These are phyloP conservation scores for Malacosoma neustria DNA, from an alignment of 2,888 invertebrate species.

Conservation along the genomic window DNA sequence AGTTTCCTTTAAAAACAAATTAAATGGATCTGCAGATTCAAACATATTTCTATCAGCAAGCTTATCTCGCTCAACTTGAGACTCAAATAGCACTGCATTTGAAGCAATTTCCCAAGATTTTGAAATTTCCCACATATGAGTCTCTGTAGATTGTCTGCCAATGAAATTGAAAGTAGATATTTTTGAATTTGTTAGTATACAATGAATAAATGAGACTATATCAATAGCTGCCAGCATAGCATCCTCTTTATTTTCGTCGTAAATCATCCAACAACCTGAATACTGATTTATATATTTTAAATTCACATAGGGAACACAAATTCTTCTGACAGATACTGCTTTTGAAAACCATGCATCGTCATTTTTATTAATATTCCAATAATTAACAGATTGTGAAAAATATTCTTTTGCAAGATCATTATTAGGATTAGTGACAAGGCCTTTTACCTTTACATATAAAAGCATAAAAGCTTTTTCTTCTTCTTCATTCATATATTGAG, in stretches of 20 bases:
- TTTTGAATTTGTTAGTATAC: slow-evolving; percentile 17
- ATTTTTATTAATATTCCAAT: slow-evolving; percentile 1
- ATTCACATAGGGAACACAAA: slow-evolving; percentile 22
- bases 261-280: slow-evolving; percentile 12
- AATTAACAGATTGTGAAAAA: neutral
- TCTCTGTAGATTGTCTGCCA: slow-evolving; percentile 7
- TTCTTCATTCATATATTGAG: neutral
- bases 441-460: neutral
- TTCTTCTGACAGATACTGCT: slow-evolving; percentile 16
- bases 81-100: neutral
- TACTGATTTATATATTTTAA: slow-evolving; percentile 15
- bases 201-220: slow-evolving; percentile 21
- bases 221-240: slow-evolving; percentile 24
- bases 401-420: neutral
- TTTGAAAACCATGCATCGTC: slow-evolving; percentile 15
- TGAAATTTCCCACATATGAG: slow-evolving; percentile 6
- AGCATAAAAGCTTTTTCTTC: neutral
- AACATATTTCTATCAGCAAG: slow-evolving; percentile 11
- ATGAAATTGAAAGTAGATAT: slow-evolving; percentile 12
- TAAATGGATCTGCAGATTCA: slow-evolving; percentile 6
- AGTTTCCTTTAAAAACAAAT: slow-evolving; percentile 10
- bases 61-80: neutral
- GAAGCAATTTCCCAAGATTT: slow-evolving; percentile 4
- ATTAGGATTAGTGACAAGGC: neutral
- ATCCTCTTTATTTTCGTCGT: slow-evolving; percentile 17